These are phyloP conservation scores for Pipistrellus kuhlii DNA, from an alignment of 2,797 vertebrate genomes.

Conservation along the genomic window DNA sequence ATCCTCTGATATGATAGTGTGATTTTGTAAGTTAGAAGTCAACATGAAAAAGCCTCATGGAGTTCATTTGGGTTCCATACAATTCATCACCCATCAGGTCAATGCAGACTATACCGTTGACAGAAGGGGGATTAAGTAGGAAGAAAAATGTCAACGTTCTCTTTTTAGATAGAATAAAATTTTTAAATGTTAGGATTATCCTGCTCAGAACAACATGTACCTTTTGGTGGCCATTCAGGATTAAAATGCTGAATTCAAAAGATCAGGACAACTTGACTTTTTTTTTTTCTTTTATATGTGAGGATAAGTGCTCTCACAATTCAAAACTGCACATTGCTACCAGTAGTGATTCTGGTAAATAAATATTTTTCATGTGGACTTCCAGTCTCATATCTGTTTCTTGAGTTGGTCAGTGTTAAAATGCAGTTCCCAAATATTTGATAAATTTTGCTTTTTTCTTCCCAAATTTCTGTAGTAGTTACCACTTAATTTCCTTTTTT, in stretches of 20 bases:
- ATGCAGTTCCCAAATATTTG: not conserved
- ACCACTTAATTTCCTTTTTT: not conserved
- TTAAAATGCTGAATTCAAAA: slow-evolving; percentile 58
- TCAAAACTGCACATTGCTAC: not conserved
- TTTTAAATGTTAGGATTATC: slow-evolving; percentile 1
- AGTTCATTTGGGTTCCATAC: slow-evolving; percentile 56
- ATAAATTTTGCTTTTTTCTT: not conserved
- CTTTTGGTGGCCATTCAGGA: not conserved
- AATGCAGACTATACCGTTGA: not conserved
- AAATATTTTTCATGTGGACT: not conserved
- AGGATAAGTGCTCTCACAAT: slow-evolving; percentile 40
- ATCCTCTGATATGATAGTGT: slow-evolving; percentile 26
- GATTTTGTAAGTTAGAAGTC: slow-evolving; percentile 69
- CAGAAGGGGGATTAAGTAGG: not conserved
- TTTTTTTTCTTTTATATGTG: slow-evolving; percentile 41
- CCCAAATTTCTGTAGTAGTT: slow-evolving; percentile 37
- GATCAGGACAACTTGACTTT: slow-evolving; percentile 55
- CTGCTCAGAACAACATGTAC: slow-evolving; percentile 27
- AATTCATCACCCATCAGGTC: not conserved
- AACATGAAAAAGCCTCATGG: slow-evolving; percentile 55
- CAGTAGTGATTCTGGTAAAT: not conserved
- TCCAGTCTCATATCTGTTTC: not conserved
- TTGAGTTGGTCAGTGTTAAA: slow-evolving; percentile 13
- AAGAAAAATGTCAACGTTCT: slow-evolving; percentile 41
- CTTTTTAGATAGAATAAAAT: slow-evolving; percentile 47